Conservation (phyloP, 1,140 invertebrate genomes). For the Drosophila sulfurigaster region DNA sequence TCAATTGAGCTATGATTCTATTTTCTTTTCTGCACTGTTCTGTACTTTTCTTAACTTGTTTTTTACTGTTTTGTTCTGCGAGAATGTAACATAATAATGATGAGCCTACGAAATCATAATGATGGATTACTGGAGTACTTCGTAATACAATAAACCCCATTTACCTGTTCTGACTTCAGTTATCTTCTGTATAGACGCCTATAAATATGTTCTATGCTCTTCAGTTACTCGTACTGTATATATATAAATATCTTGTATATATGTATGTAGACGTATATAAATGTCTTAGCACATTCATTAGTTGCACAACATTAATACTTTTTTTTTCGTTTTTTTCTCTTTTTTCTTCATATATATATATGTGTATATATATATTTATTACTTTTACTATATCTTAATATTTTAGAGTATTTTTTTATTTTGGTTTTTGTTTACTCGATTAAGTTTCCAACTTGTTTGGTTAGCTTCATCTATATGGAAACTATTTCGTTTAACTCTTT, state of each 20-base stretch:
- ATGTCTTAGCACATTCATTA: slow-evolving; percentile 78
- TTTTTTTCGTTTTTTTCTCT: slow-evolving; percentile 41
- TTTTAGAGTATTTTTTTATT: slow-evolving; percentile 59
- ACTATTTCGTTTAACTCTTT: slow-evolving; percentile 79
- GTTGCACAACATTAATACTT: slow-evolving; percentile 82
- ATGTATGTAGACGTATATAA: slow-evolving; percentile 74
- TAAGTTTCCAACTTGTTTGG: slow-evolving; percentile 59
- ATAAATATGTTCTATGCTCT: slow-evolving; percentile 38
- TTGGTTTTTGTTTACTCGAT: slow-evolving; percentile 55
- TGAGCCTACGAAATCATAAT: slow-evolving; percentile 9
- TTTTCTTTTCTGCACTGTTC: slow-evolving; percentile 2
- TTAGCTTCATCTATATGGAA: slow-evolving; percentile 75
- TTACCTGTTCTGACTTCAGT: slow-evolving; percentile 1
- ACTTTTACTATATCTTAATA: slow-evolving; percentile 52
- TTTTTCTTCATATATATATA: slow-evolving; percentile 24
- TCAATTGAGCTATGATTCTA: slow-evolving; percentile 35
- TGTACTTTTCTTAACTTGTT: not conserved
- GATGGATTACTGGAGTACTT: slow-evolving; percentile 8
- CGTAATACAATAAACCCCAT: not conserved
- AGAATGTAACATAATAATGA: slow-evolving; percentile 4
- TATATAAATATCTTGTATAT: slow-evolving; percentile 62
- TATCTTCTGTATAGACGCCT: slow-evolving; percentile 33
- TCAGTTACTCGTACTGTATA: slow-evolving; percentile 25
- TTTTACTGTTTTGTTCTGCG: not conserved
- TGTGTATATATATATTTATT: slow-evolving; percentile 30